phyloP scores from a whole-genome alignment of 2,888 invertebrate species.

The Harpalus rufipes region DNA sequence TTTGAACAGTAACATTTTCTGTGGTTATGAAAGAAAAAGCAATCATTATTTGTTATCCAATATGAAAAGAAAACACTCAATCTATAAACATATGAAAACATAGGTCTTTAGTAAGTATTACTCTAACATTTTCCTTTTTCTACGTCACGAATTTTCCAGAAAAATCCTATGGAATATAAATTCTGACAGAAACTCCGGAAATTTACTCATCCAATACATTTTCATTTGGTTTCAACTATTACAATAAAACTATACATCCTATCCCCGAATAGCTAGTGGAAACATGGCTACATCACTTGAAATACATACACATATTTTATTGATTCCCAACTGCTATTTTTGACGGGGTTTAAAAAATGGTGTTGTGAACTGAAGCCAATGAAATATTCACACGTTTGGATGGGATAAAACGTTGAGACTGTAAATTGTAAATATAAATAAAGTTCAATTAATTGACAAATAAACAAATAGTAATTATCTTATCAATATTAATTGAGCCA shows the following conservation, averaged over 20 bases:
- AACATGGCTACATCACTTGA: background rate
- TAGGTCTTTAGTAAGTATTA: background rate
- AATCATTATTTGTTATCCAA: too few relatives aligned
- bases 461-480: too few relatives aligned
- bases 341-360: background rate
- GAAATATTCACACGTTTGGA: background rate
- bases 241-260: conserved; percentile 18
- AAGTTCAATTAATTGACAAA: too few relatives aligned
- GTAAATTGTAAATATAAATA: too few relatives aligned
- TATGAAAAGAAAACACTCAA: too few relatives aligned
- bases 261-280: background rate
- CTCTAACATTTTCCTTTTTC: background rate
- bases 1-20: too few relatives aligned
- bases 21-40: too few relatives aligned
- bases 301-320: conserved; percentile 20
- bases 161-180: background rate
- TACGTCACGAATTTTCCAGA: background rate
- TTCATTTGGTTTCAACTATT: conserved; percentile 10
- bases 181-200: background rate
- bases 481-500: too few relatives aligned
- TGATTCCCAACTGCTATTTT: background rate
- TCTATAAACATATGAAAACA: too few relatives aligned
- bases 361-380: background rate
- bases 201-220: background rate
- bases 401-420: background rate